These are phyloP conservation scores for Lonchura striata DNA, from an alignment of 2,113 vertebrate species.

Conservation along the genomic window DNA sequence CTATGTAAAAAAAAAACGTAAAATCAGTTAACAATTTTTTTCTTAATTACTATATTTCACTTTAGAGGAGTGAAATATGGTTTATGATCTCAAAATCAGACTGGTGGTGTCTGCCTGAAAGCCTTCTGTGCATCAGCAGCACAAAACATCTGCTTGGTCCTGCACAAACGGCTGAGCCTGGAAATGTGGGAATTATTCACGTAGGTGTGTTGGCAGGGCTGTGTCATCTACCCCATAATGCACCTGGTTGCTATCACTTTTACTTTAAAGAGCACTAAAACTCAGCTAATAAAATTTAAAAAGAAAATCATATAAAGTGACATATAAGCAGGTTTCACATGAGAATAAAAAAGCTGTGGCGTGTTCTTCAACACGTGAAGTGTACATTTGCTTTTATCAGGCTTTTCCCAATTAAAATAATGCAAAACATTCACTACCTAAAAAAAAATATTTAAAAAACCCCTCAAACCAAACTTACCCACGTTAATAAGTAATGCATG, in stretches of 20 bases:
- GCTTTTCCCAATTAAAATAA: slow-evolving; percentile 1
- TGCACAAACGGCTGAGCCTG: background rate
- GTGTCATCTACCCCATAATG: background rate
- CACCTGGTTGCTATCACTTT: slow-evolving; percentile 44
- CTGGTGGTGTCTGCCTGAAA: background rate
- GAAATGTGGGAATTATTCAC: background rate
- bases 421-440: slow-evolving; percentile 22
- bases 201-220: background rate
- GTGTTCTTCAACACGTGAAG: slow-evolving; percentile 13
- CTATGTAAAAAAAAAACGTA: accelerated
- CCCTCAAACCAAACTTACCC: background rate
- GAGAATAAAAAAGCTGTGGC: background rate
- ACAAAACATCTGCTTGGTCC: background rate
- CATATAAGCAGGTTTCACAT: background rate
- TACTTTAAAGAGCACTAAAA: slow-evolving; percentile 49
- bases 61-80: background rate
- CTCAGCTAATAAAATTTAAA: slow-evolving; percentile 31
- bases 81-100: background rate
- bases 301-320: slow-evolving; percentile 38
- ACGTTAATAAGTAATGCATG: slow-evolving; percentile 14
- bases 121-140: background rate
- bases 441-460: background rate
- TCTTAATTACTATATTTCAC: background rate
- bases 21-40: background rate
- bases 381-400: slow-evolving; percentile 19